Conservation (phyloP, 2,113 vertebrate species). For the Oryctolagus cuniculus region DNA sequence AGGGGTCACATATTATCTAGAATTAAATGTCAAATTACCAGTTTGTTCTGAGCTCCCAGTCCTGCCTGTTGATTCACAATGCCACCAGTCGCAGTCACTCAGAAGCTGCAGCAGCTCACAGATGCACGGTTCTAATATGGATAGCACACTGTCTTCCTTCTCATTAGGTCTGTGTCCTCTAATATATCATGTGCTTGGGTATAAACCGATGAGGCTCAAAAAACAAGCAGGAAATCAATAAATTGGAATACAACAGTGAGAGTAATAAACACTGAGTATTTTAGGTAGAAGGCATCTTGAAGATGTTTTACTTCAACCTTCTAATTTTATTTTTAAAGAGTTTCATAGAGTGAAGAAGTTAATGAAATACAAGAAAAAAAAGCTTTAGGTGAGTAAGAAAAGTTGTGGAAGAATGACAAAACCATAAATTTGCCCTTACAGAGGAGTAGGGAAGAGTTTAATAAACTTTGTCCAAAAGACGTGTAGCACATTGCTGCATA, state of each 20-base stretch:
- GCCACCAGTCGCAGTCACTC: background rate
- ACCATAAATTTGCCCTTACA: background rate
- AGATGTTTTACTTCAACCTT: background rate
- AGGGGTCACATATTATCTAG: background rate
- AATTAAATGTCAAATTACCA: slow-evolving; percentile 21
- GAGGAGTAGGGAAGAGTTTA: background rate
- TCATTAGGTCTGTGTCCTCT: background rate
- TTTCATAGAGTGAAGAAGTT: background rate
- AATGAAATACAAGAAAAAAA: background rate
- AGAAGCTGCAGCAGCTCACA: background rate
- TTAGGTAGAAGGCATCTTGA: background rate
- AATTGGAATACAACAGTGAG: background rate
- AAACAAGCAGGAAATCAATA: background rate
- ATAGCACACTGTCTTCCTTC: background rate
- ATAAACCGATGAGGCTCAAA: background rate
- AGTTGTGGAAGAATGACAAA: background rate
- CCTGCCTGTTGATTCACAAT: background rate
- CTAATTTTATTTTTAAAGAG: background rate
- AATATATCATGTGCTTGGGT: background rate
- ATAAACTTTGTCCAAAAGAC: background rate
- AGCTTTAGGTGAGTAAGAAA: background rate
- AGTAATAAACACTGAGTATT: background rate
- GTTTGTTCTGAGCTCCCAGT: background rate
- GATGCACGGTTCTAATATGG: background rate
- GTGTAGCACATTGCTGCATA: background rate